Base-by-base conservation (phyloP, 2,113 vertebrate genomes). In the Pterocles gutturalis region DNA sequence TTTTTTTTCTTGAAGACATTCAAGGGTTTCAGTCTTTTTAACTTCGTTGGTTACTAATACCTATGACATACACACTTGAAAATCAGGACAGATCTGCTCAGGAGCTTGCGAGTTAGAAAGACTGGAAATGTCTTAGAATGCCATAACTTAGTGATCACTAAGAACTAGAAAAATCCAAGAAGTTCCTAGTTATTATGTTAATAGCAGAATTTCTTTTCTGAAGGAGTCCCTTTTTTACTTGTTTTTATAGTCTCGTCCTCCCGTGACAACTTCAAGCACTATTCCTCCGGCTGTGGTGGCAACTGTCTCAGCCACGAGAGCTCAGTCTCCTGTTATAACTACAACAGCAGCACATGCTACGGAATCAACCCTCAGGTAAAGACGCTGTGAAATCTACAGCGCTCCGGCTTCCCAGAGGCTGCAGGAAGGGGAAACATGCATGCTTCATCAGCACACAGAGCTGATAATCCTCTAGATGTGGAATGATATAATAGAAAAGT, bases 211-310 rank as follows among this genome's bases (percentile, higher is more conserved):
- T 85, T 36, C 4, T 55, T 45, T 70, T 76, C 81, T 91, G 61
- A 95, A 21, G 15, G 10, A 77, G 41, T 90, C 18, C 61, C 28
- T 73, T 19, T 90, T 9, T 53, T 46, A 6, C 45, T 61, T 5
- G 5, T 96, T 26, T 97, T 70, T 79, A 17, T 94, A 99, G 99
- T 99, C 99, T 88, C 99, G 99, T 38, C 99, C 99, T 66, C 97
- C 99, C 28, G 99, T 99, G 89, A 99, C 99, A 80, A 99, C 99
- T 7, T 99, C 99, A 7, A 99, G 99, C 66, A 97, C 99, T 57
- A 99, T 99, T 92, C 98, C 99, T 91, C 99, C 99, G 60, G 99
- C 99, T 28, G 99, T 99, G 90, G 99, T 99, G 93, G 99, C 99
- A 16, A 99, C 99, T 11, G 99, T 99, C 41, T 99, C 99, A 0